Percentiles rank a stretch among this genome's conserved stretches.
Conservation (phyloP, 2,888 invertebrate genomes). For the Pogonocherus hispidulus region DNA sequence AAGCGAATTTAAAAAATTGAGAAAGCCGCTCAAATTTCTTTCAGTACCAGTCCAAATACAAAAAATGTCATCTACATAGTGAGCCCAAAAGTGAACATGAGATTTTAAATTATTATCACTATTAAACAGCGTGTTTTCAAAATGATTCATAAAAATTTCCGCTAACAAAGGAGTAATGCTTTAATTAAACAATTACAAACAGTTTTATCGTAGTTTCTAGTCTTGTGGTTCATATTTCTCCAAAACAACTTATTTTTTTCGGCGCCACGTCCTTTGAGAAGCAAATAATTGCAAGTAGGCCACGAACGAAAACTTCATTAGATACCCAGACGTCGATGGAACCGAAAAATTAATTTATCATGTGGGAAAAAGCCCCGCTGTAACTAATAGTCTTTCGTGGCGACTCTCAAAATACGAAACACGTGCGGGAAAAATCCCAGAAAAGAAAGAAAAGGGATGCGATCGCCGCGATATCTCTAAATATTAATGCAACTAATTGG, state of each 20-base stretch:
- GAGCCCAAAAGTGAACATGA: too few species aligned
- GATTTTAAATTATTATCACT: too few species aligned
- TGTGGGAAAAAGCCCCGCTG: background rate
- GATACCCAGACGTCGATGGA: background rate
- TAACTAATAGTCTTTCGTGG: slow-evolving; percentile 5
- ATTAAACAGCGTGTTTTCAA: too few species aligned
- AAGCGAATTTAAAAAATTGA: too few species aligned
- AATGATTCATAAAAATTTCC: too few species aligned
- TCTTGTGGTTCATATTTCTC: too few species aligned
- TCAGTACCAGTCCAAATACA: too few species aligned
- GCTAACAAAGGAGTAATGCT: too few species aligned
- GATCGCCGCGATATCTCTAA: slow-evolving; percentile 61
- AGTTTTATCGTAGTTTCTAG: too few species aligned
- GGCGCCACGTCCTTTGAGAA: background rate
- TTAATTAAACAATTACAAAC: too few species aligned
- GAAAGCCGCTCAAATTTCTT: too few species aligned
- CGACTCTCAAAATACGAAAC: slow-evolving; percentile 45
- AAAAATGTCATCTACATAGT: too few species aligned
- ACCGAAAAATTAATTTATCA: background rate
- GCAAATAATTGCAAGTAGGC: background rate
- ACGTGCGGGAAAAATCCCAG: slow-evolving; percentile 45
- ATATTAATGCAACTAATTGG: slow-evolving; percentile 69
- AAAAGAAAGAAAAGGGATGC: slow-evolving; percentile 43
- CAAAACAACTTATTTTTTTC: background rate
- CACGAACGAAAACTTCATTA: background rate